phyloP scores from a whole-genome alignment of 2,113 vertebrate genomes.

The Brachyhypopomus occidentalis region DNA sequence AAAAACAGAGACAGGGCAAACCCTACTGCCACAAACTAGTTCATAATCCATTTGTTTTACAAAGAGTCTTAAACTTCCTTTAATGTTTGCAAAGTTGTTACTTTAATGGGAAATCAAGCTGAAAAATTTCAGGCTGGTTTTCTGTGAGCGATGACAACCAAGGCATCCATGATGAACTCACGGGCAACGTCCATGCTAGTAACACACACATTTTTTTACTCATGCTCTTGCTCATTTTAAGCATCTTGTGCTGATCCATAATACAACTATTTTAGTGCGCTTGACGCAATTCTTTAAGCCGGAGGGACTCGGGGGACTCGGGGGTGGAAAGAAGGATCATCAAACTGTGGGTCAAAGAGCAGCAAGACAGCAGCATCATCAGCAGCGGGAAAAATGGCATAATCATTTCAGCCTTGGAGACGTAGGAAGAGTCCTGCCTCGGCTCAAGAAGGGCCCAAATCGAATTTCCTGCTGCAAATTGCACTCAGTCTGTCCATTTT shows the following conservation, averaged over 20 bases:
- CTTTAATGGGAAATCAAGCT: background rate
- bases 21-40: conserved; percentile 43
- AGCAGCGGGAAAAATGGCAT: conserved; percentile 39
- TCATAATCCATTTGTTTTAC: conserved; percentile 22
- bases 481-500: conserved; percentile 48
- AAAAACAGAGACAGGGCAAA: conserved; percentile 56
- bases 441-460: conserved; percentile 54
- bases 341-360: background rate
- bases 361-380: conserved; percentile 2
- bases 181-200: background rate
- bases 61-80: background rate
- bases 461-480: conserved; percentile 57
- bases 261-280: background rate
- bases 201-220: background rate
- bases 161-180: background rate
- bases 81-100: background rate
- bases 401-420: conserved; percentile 34
- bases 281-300: background rate
- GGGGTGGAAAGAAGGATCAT: background rate
- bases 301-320: background rate
- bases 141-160: background rate
- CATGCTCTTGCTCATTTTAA: background rate
- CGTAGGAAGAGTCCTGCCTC: conserved; percentile 29
- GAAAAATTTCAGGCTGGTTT: background rate
- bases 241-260: background rate